Conservation (phyloP, 2,888 invertebrate genomes). For the Acronicta psi region DNA sequence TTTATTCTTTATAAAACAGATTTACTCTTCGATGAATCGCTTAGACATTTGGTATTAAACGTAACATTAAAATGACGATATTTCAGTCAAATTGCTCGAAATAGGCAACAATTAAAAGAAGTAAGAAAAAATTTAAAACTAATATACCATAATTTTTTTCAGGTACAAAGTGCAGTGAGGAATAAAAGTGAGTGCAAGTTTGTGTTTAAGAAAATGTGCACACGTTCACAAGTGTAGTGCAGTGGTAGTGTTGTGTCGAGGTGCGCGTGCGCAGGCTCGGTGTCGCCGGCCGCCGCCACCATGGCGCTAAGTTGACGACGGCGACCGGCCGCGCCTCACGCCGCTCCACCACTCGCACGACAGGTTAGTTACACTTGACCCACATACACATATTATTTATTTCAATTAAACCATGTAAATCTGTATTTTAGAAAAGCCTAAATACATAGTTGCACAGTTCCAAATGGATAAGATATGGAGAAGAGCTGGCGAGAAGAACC, state of each 20-base stretch:
- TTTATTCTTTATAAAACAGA: no score
- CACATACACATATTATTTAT: no score
- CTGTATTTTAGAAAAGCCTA: no score
- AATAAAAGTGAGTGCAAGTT: slow-evolving; percentile 60
- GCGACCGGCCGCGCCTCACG: slow-evolving; percentile 84
- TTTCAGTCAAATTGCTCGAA: no score
- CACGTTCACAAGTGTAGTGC: slow-evolving; percentile 63
- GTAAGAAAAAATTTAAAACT: not conserved
- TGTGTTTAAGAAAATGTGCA: slow-evolving; percentile 62
- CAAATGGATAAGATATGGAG: no score
- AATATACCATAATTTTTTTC: slow-evolving; percentile 50
- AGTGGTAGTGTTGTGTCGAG: slow-evolving; percentile 58
- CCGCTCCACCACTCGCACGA: slow-evolving; percentile 76
- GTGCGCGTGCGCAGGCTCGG: slow-evolving; percentile 59
- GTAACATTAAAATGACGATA: no score
- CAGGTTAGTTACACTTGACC: slow-evolving; percentile 72
- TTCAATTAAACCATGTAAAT: not conserved
- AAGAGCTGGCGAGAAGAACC: no score
- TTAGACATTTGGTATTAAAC: no score
- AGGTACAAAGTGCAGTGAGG: slow-evolving; percentile 76
- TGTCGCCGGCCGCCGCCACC: slow-evolving; percentile 62
- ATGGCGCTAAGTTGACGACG: slow-evolving; percentile 87
- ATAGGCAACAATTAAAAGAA: no score
- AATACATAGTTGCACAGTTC: no score
- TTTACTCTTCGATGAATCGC: no score